Evolutionary conservation across 2,113 vertebrate genomes (phyloP).

Genomic region (Echinops telfairi): DNA sequence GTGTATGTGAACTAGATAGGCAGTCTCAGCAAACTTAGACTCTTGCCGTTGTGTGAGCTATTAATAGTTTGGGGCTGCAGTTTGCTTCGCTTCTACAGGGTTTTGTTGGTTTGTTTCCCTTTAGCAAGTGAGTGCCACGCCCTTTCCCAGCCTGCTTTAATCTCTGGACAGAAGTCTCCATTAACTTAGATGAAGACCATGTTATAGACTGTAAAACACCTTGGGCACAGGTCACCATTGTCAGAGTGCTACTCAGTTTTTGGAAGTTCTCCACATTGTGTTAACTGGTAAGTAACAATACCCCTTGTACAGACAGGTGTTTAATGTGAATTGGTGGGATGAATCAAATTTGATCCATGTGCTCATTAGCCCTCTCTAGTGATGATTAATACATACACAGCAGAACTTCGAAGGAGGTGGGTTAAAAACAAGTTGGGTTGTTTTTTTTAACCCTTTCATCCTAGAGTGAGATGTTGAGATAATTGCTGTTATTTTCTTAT

Average conservation of each 20-base stretch:
- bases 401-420: neutral
- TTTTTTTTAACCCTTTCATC: neutral
- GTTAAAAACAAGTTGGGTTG: neutral
- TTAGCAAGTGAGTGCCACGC: constrained; percentile 9
- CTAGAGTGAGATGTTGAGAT: neutral
- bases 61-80: neutral
- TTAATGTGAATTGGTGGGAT: neutral
- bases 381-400: neutral
- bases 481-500: neutral
- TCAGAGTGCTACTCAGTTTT: neutral
- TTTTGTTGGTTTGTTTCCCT: neutral
- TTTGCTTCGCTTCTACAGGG: neutral
- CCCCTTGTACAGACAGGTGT: neutral
- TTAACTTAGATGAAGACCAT: neutral
- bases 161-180: neutral
- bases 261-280: neutral
- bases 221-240: neutral
- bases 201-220: neutral
- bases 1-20: neutral
- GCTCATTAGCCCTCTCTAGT: too few relatives aligned
- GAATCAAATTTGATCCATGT: neutral
- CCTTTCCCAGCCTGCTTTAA: neutral
- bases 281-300: neutral
- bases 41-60: neutral
- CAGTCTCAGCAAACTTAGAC: neutral